These are phyloP conservation scores for Lepidocyrtinus sp. DNA, from an alignment of 2,888 invertebrate species.

Conservation along the genomic window DNA sequence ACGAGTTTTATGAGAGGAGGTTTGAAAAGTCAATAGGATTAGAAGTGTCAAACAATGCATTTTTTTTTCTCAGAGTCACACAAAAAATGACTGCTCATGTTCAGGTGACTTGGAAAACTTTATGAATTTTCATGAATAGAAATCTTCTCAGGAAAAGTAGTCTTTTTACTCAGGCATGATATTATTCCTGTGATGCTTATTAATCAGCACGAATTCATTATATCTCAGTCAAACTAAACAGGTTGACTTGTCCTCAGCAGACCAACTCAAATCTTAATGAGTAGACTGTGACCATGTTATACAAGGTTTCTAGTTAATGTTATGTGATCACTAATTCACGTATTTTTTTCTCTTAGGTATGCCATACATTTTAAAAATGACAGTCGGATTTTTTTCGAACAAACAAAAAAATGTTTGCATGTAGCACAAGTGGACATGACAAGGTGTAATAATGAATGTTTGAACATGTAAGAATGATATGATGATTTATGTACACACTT, in stretches of 20 bases:
- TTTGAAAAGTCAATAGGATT: slow-evolving; percentile 52
- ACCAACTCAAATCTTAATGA: background rate
- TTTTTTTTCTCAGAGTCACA: background rate
- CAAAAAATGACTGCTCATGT: too few relatives aligned
- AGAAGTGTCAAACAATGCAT: background rate
- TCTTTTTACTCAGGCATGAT: background rate
- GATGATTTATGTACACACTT: slow-evolving; percentile 37
- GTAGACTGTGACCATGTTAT: background rate
- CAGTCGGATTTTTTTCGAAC: background rate
- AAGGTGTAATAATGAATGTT: slow-evolving; percentile 28
- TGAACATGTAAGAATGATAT: background rate
- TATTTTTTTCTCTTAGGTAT: background rate
- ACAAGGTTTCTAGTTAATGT: background rate
- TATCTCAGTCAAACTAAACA: background rate
- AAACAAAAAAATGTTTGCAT: slow-evolving; percentile 19
- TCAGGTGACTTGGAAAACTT: too few relatives aligned
- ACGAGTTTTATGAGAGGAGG: slow-evolving; percentile 32
- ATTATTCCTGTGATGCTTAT: too few relatives aligned
- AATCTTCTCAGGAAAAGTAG: background rate
- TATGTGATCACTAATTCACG: background rate
- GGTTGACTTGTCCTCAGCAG: background rate
- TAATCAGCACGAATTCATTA: background rate
- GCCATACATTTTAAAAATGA: background rate
- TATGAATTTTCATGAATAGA: too few relatives aligned
- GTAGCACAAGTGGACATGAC: slow-evolving; percentile 12